Evolutionary conservation across 2,888 invertebrate genomes (phyloP), one percentile per base, ranked within the genome.

Genomic region (Agrochola macilenta): DNA sequence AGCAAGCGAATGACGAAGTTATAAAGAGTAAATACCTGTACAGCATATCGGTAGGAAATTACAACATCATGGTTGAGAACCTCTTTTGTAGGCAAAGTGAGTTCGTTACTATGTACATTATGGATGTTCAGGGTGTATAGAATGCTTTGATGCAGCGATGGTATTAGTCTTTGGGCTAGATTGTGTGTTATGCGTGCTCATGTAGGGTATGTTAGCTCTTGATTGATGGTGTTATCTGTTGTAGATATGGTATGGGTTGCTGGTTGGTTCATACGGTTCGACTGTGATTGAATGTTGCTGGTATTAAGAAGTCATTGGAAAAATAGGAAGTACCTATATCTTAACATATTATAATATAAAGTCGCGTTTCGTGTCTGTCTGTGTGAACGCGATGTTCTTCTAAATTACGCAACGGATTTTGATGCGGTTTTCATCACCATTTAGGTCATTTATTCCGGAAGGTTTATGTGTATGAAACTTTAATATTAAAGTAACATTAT

Each of bases 21-120:
- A 78, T 76, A 72, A 68, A 78, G 63, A 73, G 70, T 49, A 71
- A 75, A 60, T 79, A 63, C 72, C 73, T 87, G 81, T 81, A 83
- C 54, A 52, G 81, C 83, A 72, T 74, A 73, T 76, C 79, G 71
- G 70, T 74, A 65, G 78, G 83, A 84, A 82, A 85, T 82, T 82
- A 76, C 78, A 66, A 68, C 43, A 26, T 69, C 70, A 69, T 68
- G 76, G 49, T 58, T 74, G 12, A 64, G 7, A 57, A 54, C 61
- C 39, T 39, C 35, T 78, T 82, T 78, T 80, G 76, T 60, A 26
- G 26, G 35, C 5, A 74, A 76, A 71, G 46, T 70, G 52, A 70
- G 69, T 66, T 84, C 20, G n/a, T 57, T 75, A 23, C 8, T 74
- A 20, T 43, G 12, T 23, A 12, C 12, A 54, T n/a, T n/a, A n/a